Base-by-base conservation (phyloP, 2,113 vertebrate species). In the Platichthys stellatus region DNA sequence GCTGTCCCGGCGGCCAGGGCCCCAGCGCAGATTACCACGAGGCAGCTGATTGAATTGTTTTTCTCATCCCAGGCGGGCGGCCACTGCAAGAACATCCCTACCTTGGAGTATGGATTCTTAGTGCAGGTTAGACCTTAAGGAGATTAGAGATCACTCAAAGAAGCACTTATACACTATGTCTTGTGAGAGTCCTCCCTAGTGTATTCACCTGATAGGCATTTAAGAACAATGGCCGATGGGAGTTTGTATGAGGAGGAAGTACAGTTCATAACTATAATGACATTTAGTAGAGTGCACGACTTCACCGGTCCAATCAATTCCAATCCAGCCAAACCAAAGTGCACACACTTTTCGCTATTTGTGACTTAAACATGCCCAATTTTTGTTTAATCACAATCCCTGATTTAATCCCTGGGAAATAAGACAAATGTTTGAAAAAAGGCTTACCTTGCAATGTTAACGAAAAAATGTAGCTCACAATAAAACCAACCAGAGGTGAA, bases 11-110 rank as follows among this genome's bases (percentile, higher is more conserved):
- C 93, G 90, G 94, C 94, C 93, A 94, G 94, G 91, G 94, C 94
- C 84, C 94, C 94, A 81, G 94, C 94, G 94, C 94, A 95, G 94
- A 95, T 95, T 93, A 95, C 94, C 92, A 95, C 94, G 87, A 93
- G 94, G 93, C 94, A 95, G 94, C 94, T 95, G 94, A 95, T 95
- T 94, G 94, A 95, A 94, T 94, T 95, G 92, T 95, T 95, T 94
- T 93, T 93, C 86, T 87, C 70, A 91, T 90, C 86, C 57, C 94
- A 99, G 98, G 98, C 98, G 38, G 97, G 97, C 13, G 97, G 97
- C 78, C 98, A 99, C 93, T 99, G 98, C 95, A 99, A 99, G 94
- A 99, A 97, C 82, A 94, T 98, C 86, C 98, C 98, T 61, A 99
- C 97, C 13, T 92, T 99, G 96, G 98, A 99, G 88, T 98, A 98